Conservation (phyloP, 2,797 vertebrate genomes). For the Pitangus sulphuratus region DNA sequence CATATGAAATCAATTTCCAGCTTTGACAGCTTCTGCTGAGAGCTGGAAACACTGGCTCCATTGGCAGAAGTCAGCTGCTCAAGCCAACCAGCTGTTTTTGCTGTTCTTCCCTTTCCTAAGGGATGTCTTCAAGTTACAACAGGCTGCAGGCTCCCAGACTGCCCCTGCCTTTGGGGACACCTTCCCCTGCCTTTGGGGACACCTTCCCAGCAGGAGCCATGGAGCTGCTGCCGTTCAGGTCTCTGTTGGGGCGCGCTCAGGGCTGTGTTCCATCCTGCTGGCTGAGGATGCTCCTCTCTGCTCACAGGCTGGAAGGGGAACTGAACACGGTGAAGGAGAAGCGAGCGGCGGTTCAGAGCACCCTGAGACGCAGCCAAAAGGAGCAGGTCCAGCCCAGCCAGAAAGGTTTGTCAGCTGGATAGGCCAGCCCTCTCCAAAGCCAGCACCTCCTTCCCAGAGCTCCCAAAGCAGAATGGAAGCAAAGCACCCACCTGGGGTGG, state of each 20-base stretch:
- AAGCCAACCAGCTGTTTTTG: neutral
- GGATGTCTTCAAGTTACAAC: neutral
- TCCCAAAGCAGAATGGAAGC: neutral
- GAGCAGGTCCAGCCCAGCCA: conserved; percentile 59
- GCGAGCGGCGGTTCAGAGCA: conserved; percentile 72
- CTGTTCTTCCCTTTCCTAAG: neutral
- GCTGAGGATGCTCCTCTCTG: neutral
- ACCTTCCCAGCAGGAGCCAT: neutral
- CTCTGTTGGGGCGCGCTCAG: neutral
- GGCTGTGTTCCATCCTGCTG: neutral
- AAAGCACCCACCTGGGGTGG: neutral
- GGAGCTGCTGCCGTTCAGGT: neutral
- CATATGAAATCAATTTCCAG: neutral
- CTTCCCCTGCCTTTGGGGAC: neutral
- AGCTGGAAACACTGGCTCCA: neutral
- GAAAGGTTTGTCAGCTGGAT: conserved; percentile 54
- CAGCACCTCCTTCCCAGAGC: neutral
- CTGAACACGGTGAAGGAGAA: conserved; percentile 86
- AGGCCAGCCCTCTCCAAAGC: neutral
- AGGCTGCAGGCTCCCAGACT: neutral
- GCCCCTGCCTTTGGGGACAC: neutral
- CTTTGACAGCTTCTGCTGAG: neutral
- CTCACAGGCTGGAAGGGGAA: conserved; percentile 84
- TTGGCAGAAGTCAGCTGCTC: neutral
- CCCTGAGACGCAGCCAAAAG: conserved; percentile 76